phyloP scores from a whole-genome alignment of 2,797 vertebrate species.

The Siniperca undulata region DNA sequence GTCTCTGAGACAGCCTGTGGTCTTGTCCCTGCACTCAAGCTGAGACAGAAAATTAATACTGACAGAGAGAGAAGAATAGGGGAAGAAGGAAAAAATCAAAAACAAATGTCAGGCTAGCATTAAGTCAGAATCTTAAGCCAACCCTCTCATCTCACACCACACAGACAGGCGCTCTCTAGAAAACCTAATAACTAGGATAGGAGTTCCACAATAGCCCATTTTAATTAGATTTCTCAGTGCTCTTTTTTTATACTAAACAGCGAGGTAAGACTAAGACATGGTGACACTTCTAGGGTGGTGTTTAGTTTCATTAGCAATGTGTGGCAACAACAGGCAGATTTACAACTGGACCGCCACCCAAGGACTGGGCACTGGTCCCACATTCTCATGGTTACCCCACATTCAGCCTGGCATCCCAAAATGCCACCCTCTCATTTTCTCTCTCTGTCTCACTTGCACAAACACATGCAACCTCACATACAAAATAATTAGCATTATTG shows the following conservation, averaged over 20 bases:
- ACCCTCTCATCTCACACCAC: slow-evolving; percentile 56
- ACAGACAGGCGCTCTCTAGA: slow-evolving; percentile 55
- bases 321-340: slow-evolving; percentile 74
- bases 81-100: slow-evolving; percentile 24
- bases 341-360: slow-evolving; percentile 71
- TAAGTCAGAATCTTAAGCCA: slow-evolving; percentile 68
- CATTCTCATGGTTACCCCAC: slow-evolving; percentile 74
- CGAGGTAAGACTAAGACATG: slow-evolving; percentile 52
- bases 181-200: slow-evolving; percentile 62
- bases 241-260: slow-evolving; percentile 69
- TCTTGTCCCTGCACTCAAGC: slow-evolving; percentile 66
- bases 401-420: slow-evolving; percentile 67
- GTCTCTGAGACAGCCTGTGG: slow-evolving; percentile 67
- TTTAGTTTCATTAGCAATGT: slow-evolving; percentile 72
- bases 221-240: slow-evolving; percentile 73
- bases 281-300: slow-evolving; percentile 55
- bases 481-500: slow-evolving; percentile 37
- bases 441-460: slow-evolving; percentile 33
- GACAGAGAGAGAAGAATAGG: slow-evolving; percentile 62
- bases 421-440: slow-evolving; percentile 50
- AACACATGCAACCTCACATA: slow-evolving; percentile 25
- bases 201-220: slow-evolving; percentile 64
- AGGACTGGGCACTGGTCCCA: slow-evolving; percentile 70
- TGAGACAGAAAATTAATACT: slow-evolving; percentile 74
- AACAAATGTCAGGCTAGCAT: slow-evolving; percentile 71